Percentiles rank a stretch among this genome's conserved stretches.
phyloP scores from a whole-genome alignment of 2,113 vertebrate species.

The Pelecanoides urinatrix region DNA sequence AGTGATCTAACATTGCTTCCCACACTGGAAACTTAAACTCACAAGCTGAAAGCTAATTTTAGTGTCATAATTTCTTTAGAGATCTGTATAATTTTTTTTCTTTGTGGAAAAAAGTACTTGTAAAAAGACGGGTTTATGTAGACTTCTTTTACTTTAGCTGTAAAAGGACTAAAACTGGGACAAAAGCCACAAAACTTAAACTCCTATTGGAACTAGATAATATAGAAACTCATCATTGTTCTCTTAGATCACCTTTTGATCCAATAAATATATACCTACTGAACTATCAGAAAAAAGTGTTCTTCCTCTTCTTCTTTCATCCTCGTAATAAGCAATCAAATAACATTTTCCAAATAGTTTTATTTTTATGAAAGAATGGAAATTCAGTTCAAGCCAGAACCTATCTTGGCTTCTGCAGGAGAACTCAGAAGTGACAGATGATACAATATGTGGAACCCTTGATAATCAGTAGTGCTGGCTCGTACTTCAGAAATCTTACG shows the following conservation, averaged over 20 bases:
- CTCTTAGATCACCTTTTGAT: background rate
- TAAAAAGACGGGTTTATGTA: background rate
- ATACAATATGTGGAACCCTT: accelerated
- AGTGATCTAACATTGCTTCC: conserved; percentile 38
- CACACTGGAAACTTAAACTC: conserved; percentile 41
- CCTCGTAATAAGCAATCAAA: background rate
- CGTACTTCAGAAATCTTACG: background rate
- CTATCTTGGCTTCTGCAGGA: background rate
- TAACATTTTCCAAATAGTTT: background rate
- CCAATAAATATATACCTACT: background rate
- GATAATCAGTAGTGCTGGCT: background rate
- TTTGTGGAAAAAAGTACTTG: background rate
- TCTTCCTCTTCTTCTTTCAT: background rate
- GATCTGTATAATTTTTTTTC: background rate
- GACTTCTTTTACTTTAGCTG: background rate
- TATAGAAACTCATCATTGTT: background rate
- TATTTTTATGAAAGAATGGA: background rate
- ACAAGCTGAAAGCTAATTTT: conserved; percentile 10
- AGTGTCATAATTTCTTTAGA: background rate
- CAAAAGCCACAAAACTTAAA: background rate
- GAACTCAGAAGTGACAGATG: background rate
- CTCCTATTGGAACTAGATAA: background rate
- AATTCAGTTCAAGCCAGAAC: background rate
- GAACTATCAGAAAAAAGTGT: background rate
- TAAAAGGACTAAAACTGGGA: background rate